phyloP scores from a whole-genome alignment of 37 sponge, comb jelly and placozoan genomes.

The Corticium candelabrum region DNA sequence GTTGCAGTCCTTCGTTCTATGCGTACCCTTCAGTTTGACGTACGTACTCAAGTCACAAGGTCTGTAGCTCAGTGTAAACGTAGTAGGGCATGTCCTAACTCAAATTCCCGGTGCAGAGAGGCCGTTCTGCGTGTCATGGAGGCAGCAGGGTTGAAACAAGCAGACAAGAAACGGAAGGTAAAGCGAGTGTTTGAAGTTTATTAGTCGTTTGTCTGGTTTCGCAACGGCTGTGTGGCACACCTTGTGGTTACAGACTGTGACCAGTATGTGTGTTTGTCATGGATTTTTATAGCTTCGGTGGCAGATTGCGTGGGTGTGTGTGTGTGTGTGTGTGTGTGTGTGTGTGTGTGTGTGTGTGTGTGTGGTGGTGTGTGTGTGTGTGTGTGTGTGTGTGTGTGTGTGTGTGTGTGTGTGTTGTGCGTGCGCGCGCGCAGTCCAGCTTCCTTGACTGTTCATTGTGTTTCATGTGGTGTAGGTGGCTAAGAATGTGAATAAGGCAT shows the following conservation, averaged over 20 bases:
- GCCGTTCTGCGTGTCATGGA: not conserved
- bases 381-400: not conserved
- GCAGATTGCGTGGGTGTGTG: not conserved
- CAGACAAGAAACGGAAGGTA: not conserved
- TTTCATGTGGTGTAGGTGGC: slow-evolving; percentile 50
- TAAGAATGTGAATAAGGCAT: slow-evolving; percentile 40
- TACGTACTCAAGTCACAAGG: slow-evolving; percentile 54
- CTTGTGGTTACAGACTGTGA: not conserved
- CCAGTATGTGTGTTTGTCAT: not conserved
- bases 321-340: slow-evolving; percentile 5
- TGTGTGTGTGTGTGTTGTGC: not conserved
- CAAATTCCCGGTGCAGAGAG: not conserved
- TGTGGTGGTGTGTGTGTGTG: not conserved
- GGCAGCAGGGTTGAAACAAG: not conserved
- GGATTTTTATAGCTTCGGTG: not conserved
- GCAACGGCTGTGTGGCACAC: too few species aligned
- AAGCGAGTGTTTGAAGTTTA: not conserved
- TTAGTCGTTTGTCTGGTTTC: too few species aligned
- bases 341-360: slow-evolving; percentile 2
- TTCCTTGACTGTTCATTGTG: not conserved
- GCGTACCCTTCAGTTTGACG: slow-evolving; percentile 51
- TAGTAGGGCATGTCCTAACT: not conserved
- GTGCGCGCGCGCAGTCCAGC: not conserved
- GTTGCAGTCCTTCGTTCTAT: slow-evolving; percentile 43
- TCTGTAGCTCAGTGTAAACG: slow-evolving; percentile 9